These are phyloP conservation scores for Hetaerina americana DNA, from an alignment of 1,140 invertebrate genomes.

Conservation along the genomic window DNA sequence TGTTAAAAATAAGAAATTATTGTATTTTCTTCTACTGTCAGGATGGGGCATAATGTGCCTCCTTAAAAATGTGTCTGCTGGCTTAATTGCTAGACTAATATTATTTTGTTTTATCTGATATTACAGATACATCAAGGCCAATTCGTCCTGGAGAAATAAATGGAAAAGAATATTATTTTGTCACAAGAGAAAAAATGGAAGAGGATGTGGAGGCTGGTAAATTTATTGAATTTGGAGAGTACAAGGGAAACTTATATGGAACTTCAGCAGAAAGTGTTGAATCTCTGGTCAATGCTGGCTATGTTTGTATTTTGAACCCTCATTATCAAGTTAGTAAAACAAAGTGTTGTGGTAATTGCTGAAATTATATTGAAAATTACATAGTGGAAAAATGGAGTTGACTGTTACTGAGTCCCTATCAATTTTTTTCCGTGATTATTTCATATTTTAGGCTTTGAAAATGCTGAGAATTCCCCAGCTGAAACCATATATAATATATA, in stretches of 20 bases:
- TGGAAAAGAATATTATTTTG: conserved; percentile 91
- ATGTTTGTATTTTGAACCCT: conserved; percentile 87
- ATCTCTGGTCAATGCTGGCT: conserved; percentile 71
- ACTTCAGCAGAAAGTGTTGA: conserved; percentile 82
- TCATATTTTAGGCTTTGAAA: conserved; percentile 69
- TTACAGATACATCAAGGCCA: conserved; percentile 74
- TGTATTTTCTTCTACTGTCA: too few species aligned
- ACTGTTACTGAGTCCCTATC: too few species aligned
- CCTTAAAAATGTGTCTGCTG: too few species aligned
- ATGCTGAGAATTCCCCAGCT: conserved; percentile 78
- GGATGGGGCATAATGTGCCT: too few species aligned
- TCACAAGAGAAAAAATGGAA: conserved; percentile 79
- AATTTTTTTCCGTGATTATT: conserved; percentile 6
- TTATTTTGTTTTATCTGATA: too few species aligned
- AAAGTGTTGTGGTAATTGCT: neutral
- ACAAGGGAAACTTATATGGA: conserved; percentile 93
- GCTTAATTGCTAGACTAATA: too few species aligned
- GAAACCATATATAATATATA: conserved; percentile 90
- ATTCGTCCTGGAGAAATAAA: conserved; percentile 74
- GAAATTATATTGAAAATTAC: too few species aligned
- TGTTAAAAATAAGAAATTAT: too few species aligned
- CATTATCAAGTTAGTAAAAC: conserved; percentile 55
- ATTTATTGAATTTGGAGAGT: conserved; percentile 94
- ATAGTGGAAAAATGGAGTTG: too few species aligned
- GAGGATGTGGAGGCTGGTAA: conserved; percentile 77